Evolutionary conservation across 2,797 vertebrate species (phyloP), one percentile per base, ranked within the genome.

Genomic region (Peromyscus nudipes): DNA sequence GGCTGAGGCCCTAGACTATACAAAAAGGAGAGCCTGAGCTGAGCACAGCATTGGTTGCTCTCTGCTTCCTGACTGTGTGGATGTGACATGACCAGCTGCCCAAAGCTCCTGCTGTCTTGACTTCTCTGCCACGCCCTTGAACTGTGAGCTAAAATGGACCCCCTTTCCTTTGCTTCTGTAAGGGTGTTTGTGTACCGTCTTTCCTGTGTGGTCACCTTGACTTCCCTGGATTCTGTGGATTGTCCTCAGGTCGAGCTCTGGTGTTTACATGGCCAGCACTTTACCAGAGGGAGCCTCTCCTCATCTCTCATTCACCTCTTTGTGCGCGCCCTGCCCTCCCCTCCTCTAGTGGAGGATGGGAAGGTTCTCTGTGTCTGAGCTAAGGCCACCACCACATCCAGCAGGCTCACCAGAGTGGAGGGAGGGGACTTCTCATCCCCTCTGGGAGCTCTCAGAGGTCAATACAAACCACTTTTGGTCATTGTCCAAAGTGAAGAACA

Each of bases 401-500:
- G 73, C 11, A 34, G 46, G n/a, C 43, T 95, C 92, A 96, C 40
- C 91, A 57, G 0, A 55, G 64, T 11, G 11, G 76, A 57, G 75
- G 60, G 34, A 21, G 55, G 8, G 0, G 0, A 80, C 43, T 62
- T 1, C 19, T 40, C 21, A 55, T 96, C 86, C 95, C 95, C 12
- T 84, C 91, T 37, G 80, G 87, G 8, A 96, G 93, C 75, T 96
- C 94, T 91, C 91, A 67, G 49, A 94, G 95, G 40, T 95, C 94
- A 96, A 27, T 27, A 67, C 81, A 97, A 98, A 97, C 84, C 86
- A 55, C 82, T 96, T 97, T 89, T 94, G 91, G 94, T 97, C 96
- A 91, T 95, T 97, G 96, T 95, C 98, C 98, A 98, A 98, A 97
- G 43, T 92, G 87, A 97, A 97, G 92, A 98, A 97, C 95, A 96